Base-by-base conservation (phyloP, 1,140 invertebrate species). In the Orchestia grillus region DNA sequence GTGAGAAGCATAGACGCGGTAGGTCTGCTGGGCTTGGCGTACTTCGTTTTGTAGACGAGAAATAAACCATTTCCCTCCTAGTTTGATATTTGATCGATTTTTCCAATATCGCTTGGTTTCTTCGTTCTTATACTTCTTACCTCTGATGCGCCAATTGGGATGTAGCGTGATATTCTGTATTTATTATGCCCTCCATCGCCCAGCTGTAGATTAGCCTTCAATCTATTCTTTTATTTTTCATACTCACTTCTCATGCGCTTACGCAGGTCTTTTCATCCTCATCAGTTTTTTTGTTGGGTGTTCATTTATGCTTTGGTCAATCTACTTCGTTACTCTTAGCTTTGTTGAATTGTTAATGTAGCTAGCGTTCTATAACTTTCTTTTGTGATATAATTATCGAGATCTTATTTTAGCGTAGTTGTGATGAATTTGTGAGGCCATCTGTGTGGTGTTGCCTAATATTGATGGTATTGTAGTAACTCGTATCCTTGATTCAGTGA, bases 311-410 rank as follows among this genome's bases (percentile, higher is more conserved):
- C 44, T 44, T 44, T 47, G 92, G 92, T 94, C 41, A 45, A 94
- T 44, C 92, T 94, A 94, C 92, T 94, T 94, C 92, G 41, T 40
- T 94, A 94, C 11, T 94, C 44, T 42, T 94, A 94, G 44, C 41
- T 43, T 94, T 94, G 92, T 94, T 94, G 92, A 94, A 44, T n/a
- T 94, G 44, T 94, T 47, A 11, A 15, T 11, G 44, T 90, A 42
- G 43, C 15, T 90, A 90, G 88, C 43, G n/a, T 90, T 94, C 44
- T 94, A 47, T 94, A 45, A 94, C 92, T 44, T 94, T 41, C 23
- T 44, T 47, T 94, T 94, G 92, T 94, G 92, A 94, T 94, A 94
- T 16, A 94, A 94, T n/a, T 94, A 45, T 94, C 44, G 40, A 94
- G 88, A 90, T 90, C 88, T 90, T 90, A 42, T 90, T 44, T 90